Base-by-base conservation (phyloP, 2,888 invertebrate genomes). In the Pyrochroa serraticornis region DNA sequence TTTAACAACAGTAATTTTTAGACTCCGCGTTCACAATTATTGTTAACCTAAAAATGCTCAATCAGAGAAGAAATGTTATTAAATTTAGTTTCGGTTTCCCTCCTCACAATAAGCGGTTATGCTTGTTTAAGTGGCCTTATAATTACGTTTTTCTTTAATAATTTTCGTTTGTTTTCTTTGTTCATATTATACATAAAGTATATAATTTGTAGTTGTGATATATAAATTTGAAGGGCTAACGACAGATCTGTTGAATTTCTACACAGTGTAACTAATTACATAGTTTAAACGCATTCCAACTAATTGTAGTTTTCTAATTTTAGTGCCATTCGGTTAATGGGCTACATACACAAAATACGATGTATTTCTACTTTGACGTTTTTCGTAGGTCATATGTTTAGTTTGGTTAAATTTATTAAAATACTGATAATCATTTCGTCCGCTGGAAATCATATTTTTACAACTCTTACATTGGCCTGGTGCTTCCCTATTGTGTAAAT, bases 291-390 rank as follows among this genome's bases (percentile, higher is more conserved):
- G 71, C 72, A 72, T 72, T 72, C 72, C 72, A 71, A 64, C 35
- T 60, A 63, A 59, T 63, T 58, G 67, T 71, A 71, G 70, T 70
- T 66, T 63, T 60, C 60, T 68, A 69, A 71, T 67, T 66, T 69
- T 72, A 72, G 73, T 73, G 73, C 73, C 73, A 73, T 73, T 71
- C 65, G 70, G 70, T 70, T 67, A 68, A 68, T 64, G 70, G 70
- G 64, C 64, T 66, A 66, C 55, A 63, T 56, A 58, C 22, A 65
- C 62, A 56, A 32, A 34, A 44, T 52, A 37, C 8, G 8, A 39
- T 10, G 13, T 37, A 53, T 52, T 14, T 32, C 36, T 37, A 53
- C 44, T 14, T 32, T 36, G 33, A 12, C 9, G 22, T 7, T 33
- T 56, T 32, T 43, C 35, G 9, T 44, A 22, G 22, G 22, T 22